A percentile compares a stretch with the other conserved stretches of the same genome.
Conservation (phyloP, 2,888 invertebrate genomes). For the Xestia c-nigrum region DNA sequence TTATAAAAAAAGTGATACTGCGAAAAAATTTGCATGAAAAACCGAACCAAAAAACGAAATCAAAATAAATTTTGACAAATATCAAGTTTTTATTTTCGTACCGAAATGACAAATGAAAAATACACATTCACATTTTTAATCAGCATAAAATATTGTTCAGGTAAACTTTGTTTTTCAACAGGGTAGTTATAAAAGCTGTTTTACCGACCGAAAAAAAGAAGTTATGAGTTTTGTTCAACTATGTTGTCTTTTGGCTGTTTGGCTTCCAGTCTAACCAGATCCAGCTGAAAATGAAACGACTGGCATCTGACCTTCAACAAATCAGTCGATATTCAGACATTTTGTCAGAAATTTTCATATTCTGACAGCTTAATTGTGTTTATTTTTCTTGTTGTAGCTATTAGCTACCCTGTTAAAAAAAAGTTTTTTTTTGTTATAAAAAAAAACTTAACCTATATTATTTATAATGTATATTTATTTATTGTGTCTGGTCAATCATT, state of each 20-base stretch:
- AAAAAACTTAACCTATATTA: constrained; percentile 53
- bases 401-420: constrained; percentile 2
- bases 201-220: not conserved
- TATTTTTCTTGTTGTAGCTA: not conserved
- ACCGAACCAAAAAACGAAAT: not conserved
- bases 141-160: constrained; percentile 47
- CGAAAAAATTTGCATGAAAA: not conserved
- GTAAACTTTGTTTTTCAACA: constrained; percentile 11
- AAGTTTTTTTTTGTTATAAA: constrained; percentile 2
- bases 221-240: not conserved
- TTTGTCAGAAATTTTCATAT: not conserved
- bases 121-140: constrained; percentile 24
- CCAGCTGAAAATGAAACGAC: not conserved
- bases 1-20: not conserved
- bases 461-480: constrained; percentile 42
- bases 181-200: not conserved
- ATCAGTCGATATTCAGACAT: not conserved
- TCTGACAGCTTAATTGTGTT: fast-evolving
- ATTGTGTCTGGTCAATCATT: constrained; percentile 51
- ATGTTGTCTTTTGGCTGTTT: not conserved
- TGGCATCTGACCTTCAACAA: not conserved
- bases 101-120: constrained; percentile 32
- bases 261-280: not conserved
- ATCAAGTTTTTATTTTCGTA: constrained; percentile 47
- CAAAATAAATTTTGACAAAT: constrained; percentile 39